phyloP scores from a whole-genome alignment of 2,888 invertebrate species.

The Ashinkailepas kermadecensis region DNA sequence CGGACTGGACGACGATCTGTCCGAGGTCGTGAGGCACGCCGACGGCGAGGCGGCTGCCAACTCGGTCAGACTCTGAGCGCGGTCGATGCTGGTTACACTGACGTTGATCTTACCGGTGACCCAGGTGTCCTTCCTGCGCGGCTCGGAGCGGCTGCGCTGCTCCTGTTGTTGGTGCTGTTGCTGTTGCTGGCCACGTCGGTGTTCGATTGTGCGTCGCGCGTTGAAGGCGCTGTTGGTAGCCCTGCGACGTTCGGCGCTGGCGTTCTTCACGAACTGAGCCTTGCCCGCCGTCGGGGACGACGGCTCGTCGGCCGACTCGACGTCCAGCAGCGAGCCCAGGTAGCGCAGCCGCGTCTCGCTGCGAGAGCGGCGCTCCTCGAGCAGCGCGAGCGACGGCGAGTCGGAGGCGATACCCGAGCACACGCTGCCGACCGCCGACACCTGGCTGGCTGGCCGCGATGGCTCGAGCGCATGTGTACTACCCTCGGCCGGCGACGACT shows the following conservation, averaged over 20 bases:
- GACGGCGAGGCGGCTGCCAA: slow-evolving; percentile 47
- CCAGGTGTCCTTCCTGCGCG: slow-evolving; percentile 28
- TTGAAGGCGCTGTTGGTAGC: slow-evolving; percentile 38
- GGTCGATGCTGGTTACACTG: slow-evolving; percentile 84
- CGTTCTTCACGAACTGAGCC: slow-evolving; percentile 53
- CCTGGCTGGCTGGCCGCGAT: not conserved
- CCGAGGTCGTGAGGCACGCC: not conserved
- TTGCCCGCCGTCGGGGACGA: slow-evolving; percentile 44
- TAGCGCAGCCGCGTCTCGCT: slow-evolving; percentile 1
- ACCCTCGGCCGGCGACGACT: not conserved
- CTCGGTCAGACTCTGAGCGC: slow-evolving; percentile 57
- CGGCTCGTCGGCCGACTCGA: slow-evolving; percentile 41
- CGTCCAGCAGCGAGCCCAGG: slow-evolving; percentile 24
- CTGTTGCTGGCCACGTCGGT: slow-evolving; percentile 24
- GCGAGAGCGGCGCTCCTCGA: slow-evolving; percentile 29
- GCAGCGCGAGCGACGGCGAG: slow-evolving; percentile 27
- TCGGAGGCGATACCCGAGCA: not conserved
- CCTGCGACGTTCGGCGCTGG: slow-evolving; percentile 58
- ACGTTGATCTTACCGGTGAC: slow-evolving; percentile 52
- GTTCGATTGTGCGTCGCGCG: slow-evolving; percentile 33
- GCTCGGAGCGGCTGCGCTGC: slow-evolving; percentile 31
- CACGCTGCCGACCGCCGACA: slow-evolving; percentile 17
- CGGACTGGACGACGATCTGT: slow-evolving; percentile 51
- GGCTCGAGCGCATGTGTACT: not conserved
- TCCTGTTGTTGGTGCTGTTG: slow-evolving; percentile 31